Percentiles rank a stretch among this genome's conserved stretches.
Conservation (phyloP, 2,888 invertebrate genomes). For the Chromoteleia sp. region DNA sequence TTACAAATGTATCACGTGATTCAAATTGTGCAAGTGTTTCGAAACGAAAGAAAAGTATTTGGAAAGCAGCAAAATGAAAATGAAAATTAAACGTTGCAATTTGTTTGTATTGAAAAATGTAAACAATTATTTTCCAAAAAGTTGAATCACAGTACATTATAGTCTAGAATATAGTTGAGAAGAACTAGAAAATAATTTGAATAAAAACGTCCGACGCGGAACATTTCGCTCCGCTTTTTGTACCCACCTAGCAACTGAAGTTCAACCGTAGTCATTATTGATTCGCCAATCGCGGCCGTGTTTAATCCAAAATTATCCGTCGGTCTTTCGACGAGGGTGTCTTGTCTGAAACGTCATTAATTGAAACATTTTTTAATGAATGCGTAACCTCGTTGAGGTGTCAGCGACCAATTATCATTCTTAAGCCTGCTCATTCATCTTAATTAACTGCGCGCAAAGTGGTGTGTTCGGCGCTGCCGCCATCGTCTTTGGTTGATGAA, state of each 20-base stretch:
- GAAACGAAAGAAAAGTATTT: too few species aligned
- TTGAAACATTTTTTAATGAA: conserved; percentile 63
- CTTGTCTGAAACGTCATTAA: conserved; percentile 48
- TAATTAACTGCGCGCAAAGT: conserved; percentile 67
- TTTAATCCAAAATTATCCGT: conserved; percentile 37
- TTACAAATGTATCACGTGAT: too few species aligned
- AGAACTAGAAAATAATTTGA: too few species aligned
- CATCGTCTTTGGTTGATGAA: conserved; percentile 66
- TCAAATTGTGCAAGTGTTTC: too few species aligned
- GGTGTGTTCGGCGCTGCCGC: conserved; percentile 49
- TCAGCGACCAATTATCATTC: conserved; percentile 59
- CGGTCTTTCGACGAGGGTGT: conserved; percentile 21
- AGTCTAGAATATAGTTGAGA: too few species aligned
- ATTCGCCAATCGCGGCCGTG: conserved; percentile 19
- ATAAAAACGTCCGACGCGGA: too few species aligned
- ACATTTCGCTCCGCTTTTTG: background rate
- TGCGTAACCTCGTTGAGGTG: conserved; percentile 55
- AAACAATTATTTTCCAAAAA: too few species aligned
- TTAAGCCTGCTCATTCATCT: conserved; percentile 60
- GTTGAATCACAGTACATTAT: too few species aligned
- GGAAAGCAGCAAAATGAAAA: too few species aligned
- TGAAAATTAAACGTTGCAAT: too few species aligned
- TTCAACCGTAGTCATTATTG: conserved; percentile 32
- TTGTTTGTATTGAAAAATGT: too few species aligned
- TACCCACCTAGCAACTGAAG: conserved; percentile 21